Evolutionary conservation across 2,888 invertebrate genomes (phyloP), one percentile per base, ranked within the genome.

Genomic region (Eupithecia centaureata): DNA sequence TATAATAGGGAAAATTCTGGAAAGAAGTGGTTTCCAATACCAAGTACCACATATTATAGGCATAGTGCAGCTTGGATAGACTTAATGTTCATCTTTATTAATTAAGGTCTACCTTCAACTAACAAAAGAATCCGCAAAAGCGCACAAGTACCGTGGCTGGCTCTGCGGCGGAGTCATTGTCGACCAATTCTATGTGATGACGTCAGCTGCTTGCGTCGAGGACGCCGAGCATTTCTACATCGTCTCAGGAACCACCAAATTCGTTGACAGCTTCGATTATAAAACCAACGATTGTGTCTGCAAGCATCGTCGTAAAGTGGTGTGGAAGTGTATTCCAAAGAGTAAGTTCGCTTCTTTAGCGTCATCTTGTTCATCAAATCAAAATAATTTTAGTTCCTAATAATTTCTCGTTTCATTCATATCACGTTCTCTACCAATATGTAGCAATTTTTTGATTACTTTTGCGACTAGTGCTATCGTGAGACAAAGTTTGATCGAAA

Each of bases 291-390:
- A 88, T 0, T 93, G 92, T 68, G 89, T 89, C 7, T 90, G 91
- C 75, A 87, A 89, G 57, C 85, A 91, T 73, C 79, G 92, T 2
- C 83, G 92, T 3, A 86, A 80, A 70, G 92, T 92, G 25, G 87
- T 93, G 1, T 93, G 92, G 92, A 92, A 92, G 73, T 93, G 92
- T 80, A 88, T 92, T 42, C 92, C 92, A 13, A 92, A 92, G 70
- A 92, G 92, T 92, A 83, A 86, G 92, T 85, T 35, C 56, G 7
- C n/a, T 38, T 8, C 8, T 18, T n/a, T 42, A 42, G 10, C 42
- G 8, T 42, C 8, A 18, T 38, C 10, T 10, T 18, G 18, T 18
- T 18, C 42, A 18, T 22, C 12, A n/a, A n/a, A n/a, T n/a, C n/a
- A n/a, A n/a, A n/a, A n/a, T n/a, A n/a, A n/a, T n/a, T n/a, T n/a